Evolutionary conservation across 2,113 vertebrate species (phyloP).

Genomic region (Neolamprologus tretocephalus): DNA sequence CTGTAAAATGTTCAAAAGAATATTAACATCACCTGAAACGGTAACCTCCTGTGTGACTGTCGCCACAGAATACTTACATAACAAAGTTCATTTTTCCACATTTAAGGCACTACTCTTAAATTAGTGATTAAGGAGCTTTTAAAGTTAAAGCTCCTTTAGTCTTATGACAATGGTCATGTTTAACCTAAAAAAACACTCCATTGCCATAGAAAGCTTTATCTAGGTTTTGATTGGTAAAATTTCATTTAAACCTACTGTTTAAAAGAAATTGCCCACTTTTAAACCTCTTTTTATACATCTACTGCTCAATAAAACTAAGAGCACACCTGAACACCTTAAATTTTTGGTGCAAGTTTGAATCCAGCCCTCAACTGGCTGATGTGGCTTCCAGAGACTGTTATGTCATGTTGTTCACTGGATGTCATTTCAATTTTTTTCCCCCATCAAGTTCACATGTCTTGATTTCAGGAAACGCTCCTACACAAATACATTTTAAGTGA

Average conservation of each 20-base stretch:
- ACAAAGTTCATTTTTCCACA: background rate
- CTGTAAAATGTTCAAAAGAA: background rate
- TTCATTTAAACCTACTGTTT: background rate
- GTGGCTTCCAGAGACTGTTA: background rate
- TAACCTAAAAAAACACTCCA: background rate
- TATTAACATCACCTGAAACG: background rate
- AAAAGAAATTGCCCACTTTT: fast-evolving
- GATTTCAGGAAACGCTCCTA: background rate
- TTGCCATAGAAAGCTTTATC: background rate
- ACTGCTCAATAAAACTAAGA: background rate
- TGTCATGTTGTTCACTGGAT: background rate
- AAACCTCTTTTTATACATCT: background rate
- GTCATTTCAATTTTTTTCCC: background rate
- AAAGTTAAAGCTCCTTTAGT: background rate
- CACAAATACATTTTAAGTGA: background rate
- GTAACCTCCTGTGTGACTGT: background rate
- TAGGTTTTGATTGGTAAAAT: background rate
- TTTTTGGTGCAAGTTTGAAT: background rate
- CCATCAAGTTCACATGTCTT: background rate
- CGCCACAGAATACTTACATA: background rate
- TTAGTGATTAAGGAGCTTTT: background rate
- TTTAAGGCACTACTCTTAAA: background rate
- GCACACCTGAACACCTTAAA: fast-evolving
- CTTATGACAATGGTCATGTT: background rate
- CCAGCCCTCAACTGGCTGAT: background rate